Base-by-base conservation (phyloP, 2,888 invertebrate genomes). In the Ophion obscuratus region DNA sequence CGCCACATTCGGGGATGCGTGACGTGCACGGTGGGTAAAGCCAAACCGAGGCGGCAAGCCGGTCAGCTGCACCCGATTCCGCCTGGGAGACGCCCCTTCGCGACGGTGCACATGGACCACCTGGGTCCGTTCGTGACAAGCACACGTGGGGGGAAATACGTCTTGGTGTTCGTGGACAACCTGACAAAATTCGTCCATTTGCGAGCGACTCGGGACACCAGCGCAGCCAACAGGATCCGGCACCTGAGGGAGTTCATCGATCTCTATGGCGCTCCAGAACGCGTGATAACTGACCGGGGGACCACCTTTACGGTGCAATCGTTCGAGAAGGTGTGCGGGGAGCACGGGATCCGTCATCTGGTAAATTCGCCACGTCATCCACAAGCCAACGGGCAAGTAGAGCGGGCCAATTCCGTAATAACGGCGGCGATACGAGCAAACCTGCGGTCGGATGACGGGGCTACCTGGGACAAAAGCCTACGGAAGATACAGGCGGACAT, bases 251-350 rank as follows among this genome's bases (percentile, higher is more conserved):
- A 86, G 11, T 85, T 88, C 64, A 81, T 88, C 2, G 61, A 73
- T 2, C 27, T 17, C 7, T 87, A 67, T 68, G 89, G 88, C 7
- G 66, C 82, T 10, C 88, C 89, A 9, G 53, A 31, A n/a, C 67
- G 70, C 62, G 81, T 89, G 9, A 81, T 89, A 6, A 79, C 77
- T 20, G 89, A 90, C 73, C 74, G 88, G 14, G 82, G 86, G 11
- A 87, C 83, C 14, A 70, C 81, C 24, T 88, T 87, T 53, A 87
- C 87, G 7, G 36, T 83, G 20, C 11, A 27, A 17, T 27, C 31
- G n/a, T 81, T 81, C 59, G 81, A 36, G 0, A 2, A 68, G 17
- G 75, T 81, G 10, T 81, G 81, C 31, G 74, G 44, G 17, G 14
- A 14, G 11, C 62, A 77, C 14, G 87, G 87, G 10, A 75, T 86